A percentile compares a stretch with the other conserved stretches of the same genome.
These are phyloP conservation scores for Lasioglossum morio DNA, from an alignment of 2,888 invertebrate genomes.

Conservation along the genomic window DNA sequence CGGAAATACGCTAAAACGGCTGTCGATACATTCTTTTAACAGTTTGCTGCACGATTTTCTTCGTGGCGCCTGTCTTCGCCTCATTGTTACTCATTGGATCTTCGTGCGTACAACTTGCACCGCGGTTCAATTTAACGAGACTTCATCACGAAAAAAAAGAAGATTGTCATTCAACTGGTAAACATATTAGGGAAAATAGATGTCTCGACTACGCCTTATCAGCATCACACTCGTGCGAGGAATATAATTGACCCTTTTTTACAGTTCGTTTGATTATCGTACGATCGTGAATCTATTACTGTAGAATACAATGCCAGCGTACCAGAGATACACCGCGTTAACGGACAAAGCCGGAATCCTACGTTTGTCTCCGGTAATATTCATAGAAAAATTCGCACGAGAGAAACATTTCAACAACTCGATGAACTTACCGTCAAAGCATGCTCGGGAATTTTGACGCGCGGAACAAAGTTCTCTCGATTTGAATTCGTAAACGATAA, in stretches of 20 bases:
- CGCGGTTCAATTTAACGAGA: not conserved
- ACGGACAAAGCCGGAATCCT: slow-evolving; percentile 44
- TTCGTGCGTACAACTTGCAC: not conserved
- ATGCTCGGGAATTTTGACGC: slow-evolving; percentile 33
- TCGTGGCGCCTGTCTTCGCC: too few relatives aligned
- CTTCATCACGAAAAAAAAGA: not conserved
- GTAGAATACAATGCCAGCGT: slow-evolving; percentile 53
- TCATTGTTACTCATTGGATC: too few relatives aligned
- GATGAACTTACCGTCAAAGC: not conserved
- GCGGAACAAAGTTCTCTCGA: not conserved
- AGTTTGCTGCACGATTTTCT: too few relatives aligned
- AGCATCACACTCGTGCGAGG: slow-evolving; percentile 52
- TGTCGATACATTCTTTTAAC: too few relatives aligned
- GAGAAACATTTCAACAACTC: slow-evolving; percentile 44
- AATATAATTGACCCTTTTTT: slow-evolving; percentile 47
- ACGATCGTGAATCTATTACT: slow-evolving; percentile 57
- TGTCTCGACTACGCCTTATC: slow-evolving; percentile 46
- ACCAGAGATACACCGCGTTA: slow-evolving; percentile 50
- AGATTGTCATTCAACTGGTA: slow-evolving; percentile 55
- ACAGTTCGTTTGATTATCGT: slow-evolving; percentile 62
- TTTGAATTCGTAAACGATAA: not conserved
- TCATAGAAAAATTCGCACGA: slow-evolving; percentile 60
- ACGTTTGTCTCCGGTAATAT: slow-evolving; percentile 31
- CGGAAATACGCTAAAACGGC: not conserved
- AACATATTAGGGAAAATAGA: slow-evolving; percentile 58